phyloP scores from a whole-genome alignment of 2,797 vertebrate genomes.

The Enteromius argenteus region DNA sequence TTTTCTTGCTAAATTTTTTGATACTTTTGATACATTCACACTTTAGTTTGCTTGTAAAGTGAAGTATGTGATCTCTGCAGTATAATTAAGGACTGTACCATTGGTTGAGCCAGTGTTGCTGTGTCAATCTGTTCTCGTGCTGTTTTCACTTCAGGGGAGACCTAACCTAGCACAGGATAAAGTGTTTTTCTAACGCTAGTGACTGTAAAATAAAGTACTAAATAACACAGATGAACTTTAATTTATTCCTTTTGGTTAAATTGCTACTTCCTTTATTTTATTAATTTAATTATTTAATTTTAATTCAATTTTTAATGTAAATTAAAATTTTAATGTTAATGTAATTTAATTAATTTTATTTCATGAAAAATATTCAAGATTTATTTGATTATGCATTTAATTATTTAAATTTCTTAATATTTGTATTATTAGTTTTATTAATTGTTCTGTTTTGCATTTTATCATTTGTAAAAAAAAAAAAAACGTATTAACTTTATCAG shows the following conservation, averaged over 20 bases:
- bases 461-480: too few species aligned
- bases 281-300: too few species aligned
- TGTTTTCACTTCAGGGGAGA: background rate
- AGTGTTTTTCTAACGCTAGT: background rate
- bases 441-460: background rate
- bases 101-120: conserved; percentile 6
- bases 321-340: too few species aligned
- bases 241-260: background rate
- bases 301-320: too few species aligned
- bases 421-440: background rate
- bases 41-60: background rate
- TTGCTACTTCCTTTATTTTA: background rate
- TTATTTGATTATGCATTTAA: background rate
- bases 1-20: background rate
- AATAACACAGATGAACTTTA: background rate
- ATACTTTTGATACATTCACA: background rate
- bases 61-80: background rate
- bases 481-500: background rate
- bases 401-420: background rate
- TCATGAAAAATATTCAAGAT: background rate
- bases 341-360: too few species aligned
- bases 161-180: background rate
- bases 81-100: background rate
- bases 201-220: background rate
- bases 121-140: background rate